Evolutionary conservation across 2,888 invertebrate genomes (phyloP).

Genomic region (Brachyptera putata): DNA sequence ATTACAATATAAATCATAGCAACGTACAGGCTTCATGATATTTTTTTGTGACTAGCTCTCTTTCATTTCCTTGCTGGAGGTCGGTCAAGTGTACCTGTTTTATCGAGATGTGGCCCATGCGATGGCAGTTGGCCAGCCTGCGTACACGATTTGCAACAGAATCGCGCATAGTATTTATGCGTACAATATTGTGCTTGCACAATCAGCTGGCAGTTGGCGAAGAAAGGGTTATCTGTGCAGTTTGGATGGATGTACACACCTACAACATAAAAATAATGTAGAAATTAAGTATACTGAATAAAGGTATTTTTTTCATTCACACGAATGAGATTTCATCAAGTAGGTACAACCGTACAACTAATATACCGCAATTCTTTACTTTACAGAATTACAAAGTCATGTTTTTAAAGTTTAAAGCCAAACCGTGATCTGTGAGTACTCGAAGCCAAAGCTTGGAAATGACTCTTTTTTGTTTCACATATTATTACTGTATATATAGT

Average conservation of each 20-base stretch:
- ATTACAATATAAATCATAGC: not conserved
- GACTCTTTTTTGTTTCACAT: too few species aligned
- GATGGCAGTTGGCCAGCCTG: slow-evolving; percentile 70
- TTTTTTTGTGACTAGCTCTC: slow-evolving; percentile 19
- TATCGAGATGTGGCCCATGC: slow-evolving; percentile 47
- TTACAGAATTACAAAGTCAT: too few species aligned
- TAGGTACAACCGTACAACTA: too few species aligned
- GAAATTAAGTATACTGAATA: not conserved
- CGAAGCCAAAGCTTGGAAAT: too few species aligned
- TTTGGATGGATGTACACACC: slow-evolving; percentile 69
- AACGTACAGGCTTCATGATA: not conserved
- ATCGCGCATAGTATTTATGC: slow-evolving; percentile 81
- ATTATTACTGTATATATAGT: too few species aligned
- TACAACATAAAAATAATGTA: slow-evolving; percentile 45
- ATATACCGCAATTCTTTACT: too few species aligned
- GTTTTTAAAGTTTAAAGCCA: too few species aligned
- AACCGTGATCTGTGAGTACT: too few species aligned
- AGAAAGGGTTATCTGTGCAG: slow-evolving; percentile 82
- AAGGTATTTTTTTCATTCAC: too few species aligned
- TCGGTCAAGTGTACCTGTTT: slow-evolving; percentile 25
- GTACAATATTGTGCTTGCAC: slow-evolving; percentile 77
- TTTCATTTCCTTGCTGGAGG: slow-evolving; percentile 25
- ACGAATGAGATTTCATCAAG: too few species aligned
- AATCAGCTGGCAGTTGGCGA: slow-evolving; percentile 86
- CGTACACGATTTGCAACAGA: slow-evolving; percentile 92